Evolutionary conservation across 2,113 vertebrate species (phyloP), one percentile per base, ranked within the genome.

Genomic region (Brachypteracias leptosomus): DNA sequence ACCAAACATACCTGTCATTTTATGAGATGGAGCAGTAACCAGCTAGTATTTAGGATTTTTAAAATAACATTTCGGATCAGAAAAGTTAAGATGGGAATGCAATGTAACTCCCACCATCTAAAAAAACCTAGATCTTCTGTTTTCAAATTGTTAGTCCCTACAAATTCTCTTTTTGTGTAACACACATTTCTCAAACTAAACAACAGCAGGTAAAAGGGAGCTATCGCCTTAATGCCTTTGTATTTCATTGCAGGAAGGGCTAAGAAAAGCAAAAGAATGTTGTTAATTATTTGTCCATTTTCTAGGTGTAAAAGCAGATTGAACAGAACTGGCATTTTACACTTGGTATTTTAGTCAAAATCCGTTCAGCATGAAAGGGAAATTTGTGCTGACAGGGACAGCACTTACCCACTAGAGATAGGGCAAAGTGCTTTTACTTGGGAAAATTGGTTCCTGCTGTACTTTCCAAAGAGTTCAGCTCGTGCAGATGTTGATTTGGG

Each of bases 51-150:
- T 40, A 61, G 16, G 46, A 61, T 52, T 76, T 85, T 80, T 24
- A 36, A 47, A 73, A 73, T 62, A 36, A 88, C 6, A 70, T 58
- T 92, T 95, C 54, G 72, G 21, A 88, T 74, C 46, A 62, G 58
- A 66, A 80, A 49, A 49, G 58, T 57, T 46, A 63, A 59, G 46
- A 71, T 46, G 24, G 52, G 33, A 70, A 94, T 31, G 33, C 22
- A 76, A 18, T 51, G 40, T 17, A 87, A 31, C 16, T 87, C 40
- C 15, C 10, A 42, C 13, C 11, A 3, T 17, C 11, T 51, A 26
- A 78, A 85, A 70, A 52, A n/a, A n/a, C 13, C 15, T 62, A 79
- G 19, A 52, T 15, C 22, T 54, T 40, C n/a, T 73, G 17, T 52
- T 93, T 74, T 70, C 40, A 81, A 62, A 35, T 10, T 70, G 1